Base-by-base conservation (phyloP, 2,888 invertebrate species). In the Arctia plantaginis region DNA sequence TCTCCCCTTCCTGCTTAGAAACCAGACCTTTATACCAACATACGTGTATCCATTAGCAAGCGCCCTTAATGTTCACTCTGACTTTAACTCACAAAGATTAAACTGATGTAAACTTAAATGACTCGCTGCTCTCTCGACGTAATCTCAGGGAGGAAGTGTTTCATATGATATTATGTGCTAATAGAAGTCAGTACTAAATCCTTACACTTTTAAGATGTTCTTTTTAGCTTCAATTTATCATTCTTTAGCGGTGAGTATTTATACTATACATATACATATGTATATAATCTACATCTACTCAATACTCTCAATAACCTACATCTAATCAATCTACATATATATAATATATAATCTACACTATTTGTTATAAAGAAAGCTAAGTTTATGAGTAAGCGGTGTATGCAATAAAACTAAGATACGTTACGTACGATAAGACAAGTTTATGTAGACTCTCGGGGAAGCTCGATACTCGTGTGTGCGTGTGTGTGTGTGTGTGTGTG, bases 61-160 rank as follows among this genome's bases (percentile, higher is more conserved):
- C 41, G 72, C 77, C 71, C 77, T 79, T 78, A 76, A 77, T 74
- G 85, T 74, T 77, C 80, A 80, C 82, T 80, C 83, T 77, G 78
- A 81, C 76, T 82, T 59, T 41, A 66, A 80, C 77, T 79, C 73
- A 75, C 79, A 78, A 81, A 85, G 82, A 83, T 86, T 85, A 83
- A 85, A 83, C 80, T 80, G 69, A 77, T 78, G 80, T 77, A 69
- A 85, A 83, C 80, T 79, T 77, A 71, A 79, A 79, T 75, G 74
- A 81, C 80, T 84, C 51, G 66, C 20, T 15, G 64, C 23, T 27
- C 69, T 69, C 27, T 33, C 12, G 44, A 74, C 55, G 78, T 71
- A 71, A 71, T 30, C 68, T 41, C 8, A 33, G 39, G 30, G 30
- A 67, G 70, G n/a, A 55, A 67, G 67, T 8, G 27, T 13, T n/a